Percentiles rank a stretch among this genome's conserved stretches.
These are phyloP conservation scores for Excalfactoria chinensis DNA, from an alignment of 2,113 vertebrate genomes.

Conservation along the genomic window DNA sequence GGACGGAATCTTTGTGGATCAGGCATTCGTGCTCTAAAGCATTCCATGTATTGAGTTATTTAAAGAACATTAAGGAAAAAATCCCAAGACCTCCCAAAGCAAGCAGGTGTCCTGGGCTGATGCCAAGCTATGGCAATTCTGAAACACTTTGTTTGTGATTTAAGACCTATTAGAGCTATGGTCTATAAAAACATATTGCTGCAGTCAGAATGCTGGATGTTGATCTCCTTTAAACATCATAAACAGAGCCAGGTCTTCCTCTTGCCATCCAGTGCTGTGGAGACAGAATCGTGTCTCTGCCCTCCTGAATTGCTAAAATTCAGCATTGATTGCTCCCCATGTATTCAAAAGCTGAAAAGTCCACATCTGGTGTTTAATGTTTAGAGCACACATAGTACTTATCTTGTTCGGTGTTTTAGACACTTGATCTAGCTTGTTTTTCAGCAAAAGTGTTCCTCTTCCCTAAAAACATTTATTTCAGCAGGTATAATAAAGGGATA, in stretches of 20 bases:
- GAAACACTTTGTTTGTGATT: background rate
- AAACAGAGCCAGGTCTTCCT: background rate
- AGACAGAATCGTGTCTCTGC: background rate
- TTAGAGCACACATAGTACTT: background rate
- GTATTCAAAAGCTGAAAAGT: background rate
- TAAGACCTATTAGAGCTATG: background rate
- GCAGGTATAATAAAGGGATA: background rate
- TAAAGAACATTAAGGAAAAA: background rate
- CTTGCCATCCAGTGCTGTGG: background rate
- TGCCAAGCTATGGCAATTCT: background rate
- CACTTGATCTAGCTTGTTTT: background rate
- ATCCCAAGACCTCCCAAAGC: background rate
- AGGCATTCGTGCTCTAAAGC: background rate
- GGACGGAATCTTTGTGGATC: background rate
- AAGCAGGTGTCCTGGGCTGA: background rate
- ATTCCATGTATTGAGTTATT: background rate
- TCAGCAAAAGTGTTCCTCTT: background rate
- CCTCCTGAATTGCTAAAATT: background rate
- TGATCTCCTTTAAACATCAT: background rate
- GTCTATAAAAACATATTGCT: background rate
- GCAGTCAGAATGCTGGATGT: background rate
- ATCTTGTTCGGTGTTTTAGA: background rate
- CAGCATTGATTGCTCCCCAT: background rate
- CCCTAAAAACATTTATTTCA: background rate
- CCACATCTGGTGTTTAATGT: rapidly evolving